Evolutionary conservation across 2,797 vertebrate species (phyloP), one percentile per base, ranked within the genome.

Genomic region (Malacoraja senta): DNA sequence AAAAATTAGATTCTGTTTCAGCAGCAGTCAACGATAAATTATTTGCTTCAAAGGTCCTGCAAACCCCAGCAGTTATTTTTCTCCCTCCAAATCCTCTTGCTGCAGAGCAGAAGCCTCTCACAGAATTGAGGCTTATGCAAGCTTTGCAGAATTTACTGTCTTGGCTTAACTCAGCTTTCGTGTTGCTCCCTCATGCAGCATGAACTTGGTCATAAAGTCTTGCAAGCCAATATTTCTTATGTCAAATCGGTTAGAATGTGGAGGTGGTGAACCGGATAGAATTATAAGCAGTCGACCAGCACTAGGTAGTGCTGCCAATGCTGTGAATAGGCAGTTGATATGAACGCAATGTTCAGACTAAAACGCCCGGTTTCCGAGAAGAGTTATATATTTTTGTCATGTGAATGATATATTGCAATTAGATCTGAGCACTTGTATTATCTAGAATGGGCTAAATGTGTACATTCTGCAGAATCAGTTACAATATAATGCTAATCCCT

Each of bases 231-330:
- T 74, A 91, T 91, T 74, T 91, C 90, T 74, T 72, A 74, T 72
- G 68, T 15, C 65, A 74, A 91, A 26, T 12, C n/a, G 24, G 35
- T 74, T 91, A 91, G 90, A 7, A 91, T 72, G 90, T 91, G 68
- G 90, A 71, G 35, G 68, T 91, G 38, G 68, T 74, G 44, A 91
- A 74, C 19, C 35, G 53, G 24, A 53, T 91, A 91, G n/a, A 74
- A 91, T 91, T 91, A 91, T 53, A 91, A 91, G 32, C 29, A 53
- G 38, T 91, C 9, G 38, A 21, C 63, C 84, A 35, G 63, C 32
- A 32, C 15, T 88, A 65, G 63, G 35, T 63, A 74, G 68, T 74
- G 4, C 71, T 74, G 90, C 35, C 68, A 13, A 7, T 68, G 15
- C 24, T 74, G 35, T 88, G 90, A 91, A 74, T 91, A 38, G 38